Evolutionary conservation across 1,140 invertebrate species (phyloP), one percentile per base, ranked within the genome.

Genomic region (Chymomyza costata): DNA sequence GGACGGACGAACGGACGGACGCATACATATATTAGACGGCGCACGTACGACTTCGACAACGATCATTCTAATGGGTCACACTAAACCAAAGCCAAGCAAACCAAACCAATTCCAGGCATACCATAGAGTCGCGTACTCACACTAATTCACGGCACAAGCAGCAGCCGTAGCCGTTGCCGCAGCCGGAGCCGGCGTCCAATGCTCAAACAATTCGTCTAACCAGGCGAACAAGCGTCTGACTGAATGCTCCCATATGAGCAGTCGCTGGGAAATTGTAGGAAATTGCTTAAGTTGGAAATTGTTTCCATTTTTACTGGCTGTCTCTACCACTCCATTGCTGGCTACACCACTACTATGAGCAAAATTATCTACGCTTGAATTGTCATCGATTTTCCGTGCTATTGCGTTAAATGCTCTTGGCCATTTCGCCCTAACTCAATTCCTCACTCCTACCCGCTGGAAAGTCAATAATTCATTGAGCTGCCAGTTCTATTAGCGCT

Each of bases 351-450:
- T n/a, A n/a, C n/a, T n/a, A n/a, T 57, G 65, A 60, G 67, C 41
- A 61, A 80, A 80, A 80, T 80, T 80, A 80, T 80, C 67, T 68
- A 73, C 73, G 73, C 73, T 80, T 80, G 73, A 68, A 80, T 80
- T 80, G 74, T 71, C 73, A 80, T 80, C 73, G 73, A 80, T 80
- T 80, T 80, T 80, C 73, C 73, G 73, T 78, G 74, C 74, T 80
- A 56, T 80, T 80, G 73, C 64, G 60, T 81, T 80, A 65, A 80
- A 80, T 80, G 65, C 57, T 65, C 55, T 51, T 64, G 67, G 37
- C 62, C 67, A 52, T 53, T 71, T 56, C 18, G 16, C 13, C 32
- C 16, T 14, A 11, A 11, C 21, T 51, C 7, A 2, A 15, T n/a
- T 2, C 38, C 14, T 16, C 8, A 14, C 17, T 13, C 34, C 13